Base-by-base conservation (phyloP, 2,797 vertebrate genomes). In the Gallinago nigripennis region DNA sequence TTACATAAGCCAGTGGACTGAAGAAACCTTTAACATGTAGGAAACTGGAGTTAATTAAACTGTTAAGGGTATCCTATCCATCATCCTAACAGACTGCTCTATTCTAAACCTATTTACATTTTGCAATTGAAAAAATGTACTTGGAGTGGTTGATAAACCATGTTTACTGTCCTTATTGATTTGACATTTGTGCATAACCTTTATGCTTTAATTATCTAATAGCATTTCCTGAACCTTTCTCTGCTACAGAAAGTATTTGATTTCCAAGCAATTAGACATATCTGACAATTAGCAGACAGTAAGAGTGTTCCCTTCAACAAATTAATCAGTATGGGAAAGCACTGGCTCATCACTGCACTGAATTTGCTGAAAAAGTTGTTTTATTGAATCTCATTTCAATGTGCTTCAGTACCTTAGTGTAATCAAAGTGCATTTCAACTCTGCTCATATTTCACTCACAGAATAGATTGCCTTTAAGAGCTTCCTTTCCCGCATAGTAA, bases 41-140 rank as follows among this genome's bases (percentile, higher is more conserved):
- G 94, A 97, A 97, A 97, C 95, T 69, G 66, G 88, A 98, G 96
- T 98, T 98, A 98, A 98, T 98, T 98, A 98, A 98, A 98, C 96
- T 48, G 90, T 97, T 97, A 91, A 1, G 2, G 45, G 84, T 86
- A 95, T 94, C 92, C 97, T 96, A 98, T 98, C 96, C 96, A 97
- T 98, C 98, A 98, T 96, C 65, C 80, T 54, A 90, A 81, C 69
- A 78, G 23, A 80, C 45, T 6, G 1, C 91, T 97, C 86, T 82
- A 85, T 91, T 95, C 91, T 93, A 96, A 94, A 88, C 82, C 93
- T 94, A 97, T 98, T 97, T 98, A 96, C 94, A 97, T 97, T 96
- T 96, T 96, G 84, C 94, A 95, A 81, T 80, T 96, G 94, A 91
- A 97, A 95, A 96, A 96, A 85, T 66, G 73, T 92, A 94, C 95